Evolutionary conservation across 2,888 invertebrate species (phyloP).

Genomic region (Tipula helvola): DNA sequence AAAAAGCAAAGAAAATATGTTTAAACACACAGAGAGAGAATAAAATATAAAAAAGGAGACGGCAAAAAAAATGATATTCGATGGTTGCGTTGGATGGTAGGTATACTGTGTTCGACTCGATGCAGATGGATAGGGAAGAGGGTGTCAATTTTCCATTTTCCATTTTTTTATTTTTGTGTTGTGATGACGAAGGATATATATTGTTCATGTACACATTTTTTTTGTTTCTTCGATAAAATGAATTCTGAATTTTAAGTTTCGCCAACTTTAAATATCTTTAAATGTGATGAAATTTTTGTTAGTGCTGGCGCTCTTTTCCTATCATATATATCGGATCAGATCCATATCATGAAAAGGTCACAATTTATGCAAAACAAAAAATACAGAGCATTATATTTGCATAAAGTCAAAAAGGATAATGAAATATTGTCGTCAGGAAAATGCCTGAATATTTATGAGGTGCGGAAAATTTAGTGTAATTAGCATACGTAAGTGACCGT

Average conservation of each 20-base stretch:
- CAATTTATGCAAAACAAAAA: not conserved
- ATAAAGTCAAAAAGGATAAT: not conserved
- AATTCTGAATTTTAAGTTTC: not conserved
- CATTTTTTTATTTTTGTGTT: not conserved
- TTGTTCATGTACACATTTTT: not conserved
- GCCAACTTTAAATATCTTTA: not conserved
- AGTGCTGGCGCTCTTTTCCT: not conserved
- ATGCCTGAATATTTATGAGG: not conserved
- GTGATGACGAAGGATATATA: constrained; percentile 4
- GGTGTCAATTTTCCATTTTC: not conserved
- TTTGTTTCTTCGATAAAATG: not conserved
- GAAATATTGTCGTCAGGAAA: not conserved
- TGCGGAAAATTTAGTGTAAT: not conserved
- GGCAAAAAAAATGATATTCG: not conserved
- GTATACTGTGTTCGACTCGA: not conserved
- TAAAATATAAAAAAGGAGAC: not conserved
- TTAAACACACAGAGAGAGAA: not conserved
- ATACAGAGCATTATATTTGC: not conserved
- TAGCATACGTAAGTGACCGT: not conserved
- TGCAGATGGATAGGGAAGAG: not conserved
- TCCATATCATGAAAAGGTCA: not conserved
- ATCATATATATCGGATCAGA: not conserved
- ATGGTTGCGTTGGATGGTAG: not conserved
- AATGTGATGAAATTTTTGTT: not conserved
- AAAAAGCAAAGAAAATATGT: not conserved